phyloP scores from a whole-genome alignment of 1,140 invertebrate genomes.

The Ceratina australensis region DNA sequence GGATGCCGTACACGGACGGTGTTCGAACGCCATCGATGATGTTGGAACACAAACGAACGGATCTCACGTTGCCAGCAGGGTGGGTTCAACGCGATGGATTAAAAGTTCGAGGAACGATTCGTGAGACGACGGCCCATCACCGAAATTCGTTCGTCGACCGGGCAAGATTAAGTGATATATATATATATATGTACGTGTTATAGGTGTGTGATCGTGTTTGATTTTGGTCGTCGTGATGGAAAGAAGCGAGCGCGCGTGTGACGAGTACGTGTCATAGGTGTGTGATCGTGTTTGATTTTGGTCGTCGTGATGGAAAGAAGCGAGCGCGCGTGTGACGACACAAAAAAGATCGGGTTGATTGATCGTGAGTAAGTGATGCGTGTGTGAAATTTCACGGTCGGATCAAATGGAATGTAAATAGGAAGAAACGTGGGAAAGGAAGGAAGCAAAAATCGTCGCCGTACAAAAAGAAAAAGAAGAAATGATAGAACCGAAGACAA shows the following conservation, averaged over 20 bases:
- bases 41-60: background rate
- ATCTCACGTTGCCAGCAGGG: slow-evolving; percentile 1
- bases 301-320: slow-evolving; percentile 45
- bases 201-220: slow-evolving; percentile 31
- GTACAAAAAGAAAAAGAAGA: too few relatives aligned
- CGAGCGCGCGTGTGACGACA: slow-evolving; percentile 37
- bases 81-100: slow-evolving; percentile 19
- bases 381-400: slow-evolving; percentile 22
- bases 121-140: slow-evolving; percentile 61
- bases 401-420: background rate
- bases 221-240: slow-evolving; percentile 34
- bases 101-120: slow-evolving; percentile 33
- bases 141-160: slow-evolving; percentile 61
- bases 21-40: slow-evolving; percentile 1
- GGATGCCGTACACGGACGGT: background rate
- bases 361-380: background rate
- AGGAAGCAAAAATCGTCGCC: background rate
- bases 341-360: background rate
- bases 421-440: slow-evolving; percentile 18
- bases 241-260: slow-evolving; percentile 46
- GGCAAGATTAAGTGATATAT: slow-evolving; percentile 47
- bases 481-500: background rate
- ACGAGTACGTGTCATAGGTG: slow-evolving; percentile 48
- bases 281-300: slow-evolving; percentile 30
- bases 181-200: too few relatives aligned